Conservation (phyloP, 37 sponge, comb jelly and placozoan genomes). For the Halisarca cf. caerulea region DNA sequence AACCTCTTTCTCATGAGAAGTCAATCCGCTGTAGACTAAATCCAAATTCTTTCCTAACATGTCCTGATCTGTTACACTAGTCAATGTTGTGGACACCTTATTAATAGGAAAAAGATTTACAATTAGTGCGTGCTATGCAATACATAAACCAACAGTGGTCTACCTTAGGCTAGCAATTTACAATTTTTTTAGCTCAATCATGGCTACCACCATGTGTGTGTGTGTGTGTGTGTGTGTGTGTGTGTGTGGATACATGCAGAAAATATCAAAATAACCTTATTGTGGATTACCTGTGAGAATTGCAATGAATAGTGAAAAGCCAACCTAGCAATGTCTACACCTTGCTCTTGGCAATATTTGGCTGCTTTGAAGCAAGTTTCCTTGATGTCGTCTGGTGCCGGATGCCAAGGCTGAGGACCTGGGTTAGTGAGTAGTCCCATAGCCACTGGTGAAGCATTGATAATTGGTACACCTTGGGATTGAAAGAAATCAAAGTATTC, state of each 20-base stretch:
- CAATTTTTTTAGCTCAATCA: too few relatives aligned
- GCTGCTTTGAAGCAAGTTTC: conserved; percentile 71
- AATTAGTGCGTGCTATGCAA: too few relatives aligned
- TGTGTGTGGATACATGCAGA: too few relatives aligned
- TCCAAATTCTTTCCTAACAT: conserved; percentile 57
- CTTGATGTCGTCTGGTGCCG: conserved; percentile 69
- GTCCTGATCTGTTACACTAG: conserved; percentile 45
- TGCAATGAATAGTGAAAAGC: conserved; percentile 55
- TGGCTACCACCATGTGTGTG: too few relatives aligned
- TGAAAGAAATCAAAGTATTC: conserved; percentile 67
- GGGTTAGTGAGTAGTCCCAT: conserved; percentile 82
- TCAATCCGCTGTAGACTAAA: conserved; percentile 32
- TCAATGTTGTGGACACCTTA: conserved; percentile 78
- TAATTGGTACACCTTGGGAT: conserved; percentile 67
- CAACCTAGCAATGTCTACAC: conserved; percentile 71
- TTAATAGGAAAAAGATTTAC: too few relatives aligned
- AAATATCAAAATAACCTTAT: too few relatives aligned
- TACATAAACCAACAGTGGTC: too few relatives aligned
- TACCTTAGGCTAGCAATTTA: too few relatives aligned
- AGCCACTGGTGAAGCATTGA: conserved; percentile 90
- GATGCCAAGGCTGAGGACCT: conserved; percentile 77
- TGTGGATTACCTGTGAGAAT: conserved; percentile 73
- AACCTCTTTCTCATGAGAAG: conserved; percentile 51
- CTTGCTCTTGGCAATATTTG: conserved; percentile 58
- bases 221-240: too few relatives aligned